Percentiles rank a stretch among this genome's conserved stretches.
Evolutionary conservation across 2,113 vertebrate species (phyloP).

Genomic region (Colinus virginianus): DNA sequence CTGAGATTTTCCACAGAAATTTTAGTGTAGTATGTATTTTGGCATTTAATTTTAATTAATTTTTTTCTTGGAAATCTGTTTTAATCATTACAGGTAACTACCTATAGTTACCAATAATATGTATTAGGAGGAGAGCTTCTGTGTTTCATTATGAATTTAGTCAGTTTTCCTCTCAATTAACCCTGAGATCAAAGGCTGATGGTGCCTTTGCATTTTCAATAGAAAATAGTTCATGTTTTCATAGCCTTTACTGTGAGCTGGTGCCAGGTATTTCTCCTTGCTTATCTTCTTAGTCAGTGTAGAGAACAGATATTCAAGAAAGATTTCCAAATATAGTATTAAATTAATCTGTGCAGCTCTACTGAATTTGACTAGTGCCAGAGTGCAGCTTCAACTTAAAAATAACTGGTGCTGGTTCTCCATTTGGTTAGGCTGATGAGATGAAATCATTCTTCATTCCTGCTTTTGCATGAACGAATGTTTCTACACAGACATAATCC

Average conservation of each 20-base stretch:
- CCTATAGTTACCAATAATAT: neutral
- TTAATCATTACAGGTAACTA: neutral
- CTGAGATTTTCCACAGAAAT: neutral
- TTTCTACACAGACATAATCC: neutral
- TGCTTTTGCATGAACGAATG: neutral
- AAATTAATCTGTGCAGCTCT: neutral
- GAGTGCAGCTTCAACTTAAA: neutral
- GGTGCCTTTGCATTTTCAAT: neutral
- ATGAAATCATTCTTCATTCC: neutral
- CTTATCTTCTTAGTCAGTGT: neutral
- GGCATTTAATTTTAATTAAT: neutral
- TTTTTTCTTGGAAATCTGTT: neutral
- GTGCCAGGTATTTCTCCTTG: neutral
- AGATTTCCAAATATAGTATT: neutral
- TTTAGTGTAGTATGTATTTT: neutral
- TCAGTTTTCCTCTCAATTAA: neutral
- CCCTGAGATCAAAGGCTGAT: neutral
- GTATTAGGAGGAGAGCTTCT: neutral
- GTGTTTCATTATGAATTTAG: neutral
- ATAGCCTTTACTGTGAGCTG: neutral
- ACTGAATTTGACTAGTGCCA: neutral
- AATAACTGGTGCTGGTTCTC: neutral
- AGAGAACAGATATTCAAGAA: neutral
- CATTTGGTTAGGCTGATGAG: neutral
- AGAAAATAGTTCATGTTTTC: neutral